Conservation (phyloP, 37 sponge, comb jelly and placozoan species). For the Diacarnus erythraeanus region DNA sequence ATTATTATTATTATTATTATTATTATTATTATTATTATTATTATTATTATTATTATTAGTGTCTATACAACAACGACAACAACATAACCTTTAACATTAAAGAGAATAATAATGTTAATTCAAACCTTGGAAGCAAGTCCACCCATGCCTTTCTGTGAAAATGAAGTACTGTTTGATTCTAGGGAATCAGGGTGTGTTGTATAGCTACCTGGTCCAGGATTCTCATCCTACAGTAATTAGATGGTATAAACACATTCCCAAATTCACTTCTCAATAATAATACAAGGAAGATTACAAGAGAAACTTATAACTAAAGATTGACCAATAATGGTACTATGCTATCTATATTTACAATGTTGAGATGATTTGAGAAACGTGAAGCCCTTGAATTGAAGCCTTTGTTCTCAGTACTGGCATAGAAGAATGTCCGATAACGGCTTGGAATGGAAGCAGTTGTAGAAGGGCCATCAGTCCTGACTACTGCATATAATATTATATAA, state of each 20-base stretch:
- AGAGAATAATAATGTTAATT: neutral
- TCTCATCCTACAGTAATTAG: constrained; percentile 40
- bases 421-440: constrained; percentile 79
- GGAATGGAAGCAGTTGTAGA: constrained; percentile 85
- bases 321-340: too few species aligned
- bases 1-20: too few species aligned
- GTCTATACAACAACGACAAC: neutral
- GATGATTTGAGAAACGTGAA: constrained; percentile 61
- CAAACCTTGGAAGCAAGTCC: constrained; percentile 89
- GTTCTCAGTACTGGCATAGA: constrained; percentile 62
- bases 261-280: neutral
- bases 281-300: neutral
- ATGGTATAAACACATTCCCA: neutral
- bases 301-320: neutral
- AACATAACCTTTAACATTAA: neutral
- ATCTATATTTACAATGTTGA: constrained; percentile 36
- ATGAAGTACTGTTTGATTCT: constrained; percentile 10
- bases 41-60: too few species aligned
- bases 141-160: constrained; percentile 66
- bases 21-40: too few species aligned
- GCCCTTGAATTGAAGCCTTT: constrained; percentile 80
- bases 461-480: constrained; percentile 48
- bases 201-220: constrained; percentile 83
- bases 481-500: too few species aligned
- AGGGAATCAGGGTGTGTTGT: neutral